Conservation (phyloP, 2,113 vertebrate species). For the Electrona antarctica region DNA sequence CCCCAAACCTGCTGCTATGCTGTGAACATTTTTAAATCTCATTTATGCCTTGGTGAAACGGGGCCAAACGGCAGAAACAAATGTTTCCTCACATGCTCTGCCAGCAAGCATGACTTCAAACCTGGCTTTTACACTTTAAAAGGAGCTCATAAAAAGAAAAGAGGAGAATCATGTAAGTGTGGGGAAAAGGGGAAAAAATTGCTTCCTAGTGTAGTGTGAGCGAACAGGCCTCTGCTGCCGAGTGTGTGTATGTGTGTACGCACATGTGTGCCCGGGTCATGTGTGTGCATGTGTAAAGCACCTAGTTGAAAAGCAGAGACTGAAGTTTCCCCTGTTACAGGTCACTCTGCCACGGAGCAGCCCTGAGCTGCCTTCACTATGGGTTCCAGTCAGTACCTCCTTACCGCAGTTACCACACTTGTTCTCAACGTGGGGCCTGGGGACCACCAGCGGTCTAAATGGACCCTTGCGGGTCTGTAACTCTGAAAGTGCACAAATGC, state of each 20-base stretch:
- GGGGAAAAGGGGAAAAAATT: slow-evolving; percentile 52
- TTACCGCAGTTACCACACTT: too few relatives aligned
- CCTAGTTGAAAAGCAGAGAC: slow-evolving; percentile 17
- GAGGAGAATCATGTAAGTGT: slow-evolving; percentile 46
- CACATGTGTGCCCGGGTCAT: background rate
- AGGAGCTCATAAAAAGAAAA: slow-evolving; percentile 59
- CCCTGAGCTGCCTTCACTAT: slow-evolving; percentile 1
- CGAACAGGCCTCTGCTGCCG: slow-evolving; percentile 45
- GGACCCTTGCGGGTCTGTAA: too few relatives aligned
- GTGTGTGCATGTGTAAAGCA: slow-evolving; percentile 4
- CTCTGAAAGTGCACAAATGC: too few relatives aligned
- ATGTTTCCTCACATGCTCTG: slow-evolving; percentile 57
- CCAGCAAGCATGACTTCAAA: slow-evolving; percentile 73
- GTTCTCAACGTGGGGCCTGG: too few relatives aligned
- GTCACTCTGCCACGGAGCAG: background rate
- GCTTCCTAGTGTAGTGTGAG: slow-evolving; percentile 51
- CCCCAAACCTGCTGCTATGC: slow-evolving; percentile 56
- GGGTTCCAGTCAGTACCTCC: background rate
- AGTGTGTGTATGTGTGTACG: slow-evolving; percentile 26
- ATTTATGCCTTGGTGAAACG: slow-evolving; percentile 47
- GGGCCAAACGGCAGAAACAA: slow-evolving; percentile 62
- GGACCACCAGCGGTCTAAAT: too few relatives aligned
- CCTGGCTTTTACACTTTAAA: slow-evolving; percentile 59
- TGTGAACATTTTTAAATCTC: slow-evolving; percentile 67
- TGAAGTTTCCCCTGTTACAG: background rate